phyloP scores from a whole-genome alignment of 1,140 invertebrate genomes.

The Battus philenor region DNA sequence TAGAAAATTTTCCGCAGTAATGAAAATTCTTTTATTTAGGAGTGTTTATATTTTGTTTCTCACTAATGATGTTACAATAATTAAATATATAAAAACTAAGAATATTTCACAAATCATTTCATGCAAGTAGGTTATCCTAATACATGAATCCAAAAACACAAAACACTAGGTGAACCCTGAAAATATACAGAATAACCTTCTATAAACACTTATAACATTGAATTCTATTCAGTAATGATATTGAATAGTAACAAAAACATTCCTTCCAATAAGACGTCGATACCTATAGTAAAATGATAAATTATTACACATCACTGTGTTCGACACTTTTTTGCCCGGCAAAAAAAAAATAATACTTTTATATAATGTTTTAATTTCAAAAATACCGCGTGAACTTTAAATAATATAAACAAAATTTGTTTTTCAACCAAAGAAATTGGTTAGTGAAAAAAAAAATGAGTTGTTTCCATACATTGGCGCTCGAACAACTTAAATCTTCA shows the following conservation, averaged over 20 bases:
- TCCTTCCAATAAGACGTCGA: background rate
- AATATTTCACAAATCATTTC: slow-evolving; percentile 44
- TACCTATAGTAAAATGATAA: too few relatives aligned
- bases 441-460: too few relatives aligned
- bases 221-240: slow-evolving; percentile 22
- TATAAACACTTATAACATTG: slow-evolving; percentile 29
- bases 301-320: too few relatives aligned
- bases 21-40: too few relatives aligned
- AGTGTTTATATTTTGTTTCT: slow-evolving; percentile 56
- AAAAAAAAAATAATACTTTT: too few relatives aligned
- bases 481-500: slow-evolving; percentile 2
- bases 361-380: too few relatives aligned
- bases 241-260: slow-evolving; percentile 19
- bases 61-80: slow-evolving; percentile 55
- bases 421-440: too few relatives aligned
- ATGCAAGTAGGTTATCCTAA: slow-evolving; percentile 44
- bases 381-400: too few relatives aligned
- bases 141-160: slow-evolving; percentile 51
- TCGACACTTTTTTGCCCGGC: too few relatives aligned
- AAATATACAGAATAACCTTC: slow-evolving; percentile 31
- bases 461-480: slow-evolving; percentile 4
- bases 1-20: too few relatives aligned
- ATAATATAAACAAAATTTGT: too few relatives aligned
- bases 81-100: slow-evolving; percentile 59
- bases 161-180: slow-evolving; percentile 31